Conservation (phyloP, 2,797 vertebrate genomes). For the Pristis pectinata region DNA sequence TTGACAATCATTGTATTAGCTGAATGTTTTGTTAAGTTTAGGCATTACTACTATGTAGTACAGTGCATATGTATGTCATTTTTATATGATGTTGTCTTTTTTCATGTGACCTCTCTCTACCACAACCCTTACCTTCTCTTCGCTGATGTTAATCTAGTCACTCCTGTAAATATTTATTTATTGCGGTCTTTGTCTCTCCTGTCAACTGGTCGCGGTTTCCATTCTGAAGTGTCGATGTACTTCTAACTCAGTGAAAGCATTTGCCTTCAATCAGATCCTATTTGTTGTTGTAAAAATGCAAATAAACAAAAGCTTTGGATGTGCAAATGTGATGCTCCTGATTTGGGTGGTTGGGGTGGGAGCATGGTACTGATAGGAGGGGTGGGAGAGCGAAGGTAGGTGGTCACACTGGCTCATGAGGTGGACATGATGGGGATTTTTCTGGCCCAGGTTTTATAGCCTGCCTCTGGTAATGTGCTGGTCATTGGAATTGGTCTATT, state of each 20-base stretch:
- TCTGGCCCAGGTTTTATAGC: background rate
- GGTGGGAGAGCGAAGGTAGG: background rate
- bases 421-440: background rate
- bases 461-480: background rate
- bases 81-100: background rate
- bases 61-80: background rate
- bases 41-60: constrained; percentile 32
- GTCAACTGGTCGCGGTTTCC: background rate
- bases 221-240: background rate
- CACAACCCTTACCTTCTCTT: constrained; percentile 19
- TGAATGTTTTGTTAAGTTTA: background rate
- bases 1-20: constrained; percentile 26
- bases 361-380: background rate
- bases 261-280: background rate
- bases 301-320: constrained; percentile 22
- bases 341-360: background rate
- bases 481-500: too few species aligned
- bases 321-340: background rate
- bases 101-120: background rate
- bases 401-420: too few species aligned
- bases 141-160: constrained; percentile 48
- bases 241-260: background rate
- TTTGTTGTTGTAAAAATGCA: background rate
- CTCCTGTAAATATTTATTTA: constrained; percentile 72
- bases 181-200: constrained; percentile 44